A percentile compares a stretch with the other conserved stretches of the same genome.
Conservation (phyloP, 2,113 vertebrate species). For the Corythaeola cristata region DNA sequence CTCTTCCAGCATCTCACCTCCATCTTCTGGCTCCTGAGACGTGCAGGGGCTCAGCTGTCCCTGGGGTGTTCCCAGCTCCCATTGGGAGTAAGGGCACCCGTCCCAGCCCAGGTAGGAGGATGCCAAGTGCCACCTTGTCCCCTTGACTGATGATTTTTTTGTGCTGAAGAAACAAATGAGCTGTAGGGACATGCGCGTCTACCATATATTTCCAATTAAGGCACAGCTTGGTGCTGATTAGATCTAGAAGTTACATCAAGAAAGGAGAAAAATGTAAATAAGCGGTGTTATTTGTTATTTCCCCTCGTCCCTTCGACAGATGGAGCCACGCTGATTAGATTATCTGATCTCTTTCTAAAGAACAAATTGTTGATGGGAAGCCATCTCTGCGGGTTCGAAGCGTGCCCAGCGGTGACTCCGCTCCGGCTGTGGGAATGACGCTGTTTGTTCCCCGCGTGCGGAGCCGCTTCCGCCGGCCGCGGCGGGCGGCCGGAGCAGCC, state of each 20-base stretch:
- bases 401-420: neutral
- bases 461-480: neutral
- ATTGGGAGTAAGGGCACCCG: rapidly evolving
- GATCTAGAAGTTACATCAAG: slow-evolving; percentile 20
- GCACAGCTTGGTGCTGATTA: slow-evolving; percentile 39
- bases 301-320: neutral
- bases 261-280: slow-evolving; percentile 12
- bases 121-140: neutral
- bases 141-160: rapidly evolving
- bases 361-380: slow-evolving; percentile 11
- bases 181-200: neutral
- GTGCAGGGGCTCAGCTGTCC: rapidly evolving
- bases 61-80: neutral
- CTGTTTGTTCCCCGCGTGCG: neutral
- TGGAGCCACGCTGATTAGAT: neutral
- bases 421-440: neutral
- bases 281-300: neutral
- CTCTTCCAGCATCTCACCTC: neutral
- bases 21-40: neutral
- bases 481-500: neutral
- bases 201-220: neutral
- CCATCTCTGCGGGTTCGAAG: neutral
- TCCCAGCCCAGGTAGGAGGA: neutral
- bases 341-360: neutral
- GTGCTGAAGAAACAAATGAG: neutral